Evolutionary conservation across 2,888 invertebrate species (phyloP).

Genomic region (Phengaris arion): DNA sequence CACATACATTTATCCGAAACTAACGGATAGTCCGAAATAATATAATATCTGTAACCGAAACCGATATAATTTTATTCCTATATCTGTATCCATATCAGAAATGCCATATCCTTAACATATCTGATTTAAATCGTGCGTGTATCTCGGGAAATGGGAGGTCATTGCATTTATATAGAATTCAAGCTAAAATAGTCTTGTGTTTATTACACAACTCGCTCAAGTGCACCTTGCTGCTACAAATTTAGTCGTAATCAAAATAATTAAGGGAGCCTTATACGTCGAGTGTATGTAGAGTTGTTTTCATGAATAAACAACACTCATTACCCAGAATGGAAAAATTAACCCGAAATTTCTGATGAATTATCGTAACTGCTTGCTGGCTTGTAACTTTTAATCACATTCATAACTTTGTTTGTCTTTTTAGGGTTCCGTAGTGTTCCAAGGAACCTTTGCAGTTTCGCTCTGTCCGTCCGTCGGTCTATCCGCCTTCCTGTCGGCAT

Average conservation of each 20-base stretch:
- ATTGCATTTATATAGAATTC: background rate
- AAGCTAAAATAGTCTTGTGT: background rate
- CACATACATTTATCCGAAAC: too few species aligned
- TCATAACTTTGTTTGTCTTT: background rate
- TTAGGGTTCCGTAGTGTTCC: background rate
- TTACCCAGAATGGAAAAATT: conserved; percentile 1
- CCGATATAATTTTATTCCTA: too few species aligned
- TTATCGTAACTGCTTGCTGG: background rate
- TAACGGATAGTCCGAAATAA: too few species aligned
- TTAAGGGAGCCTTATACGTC: background rate
- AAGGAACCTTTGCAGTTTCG: too few species aligned
- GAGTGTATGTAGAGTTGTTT: background rate
- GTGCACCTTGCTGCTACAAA: background rate
- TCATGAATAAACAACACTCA: conserved; percentile 1
- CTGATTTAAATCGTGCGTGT: background rate
- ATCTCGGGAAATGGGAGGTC: background rate
- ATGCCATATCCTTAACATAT: too few species aligned
- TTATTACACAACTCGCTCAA: background rate
- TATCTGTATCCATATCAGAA: too few species aligned
- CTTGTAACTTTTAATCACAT: background rate
- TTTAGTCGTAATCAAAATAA: conserved; percentile 18
- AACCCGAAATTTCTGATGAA: background rate
- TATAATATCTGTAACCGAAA: too few species aligned
- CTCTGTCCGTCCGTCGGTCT: too few species aligned
- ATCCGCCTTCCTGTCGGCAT: too few species aligned